Evolutionary conservation across 2,888 invertebrate species (phyloP), one percentile per base, ranked within the genome.

Genomic region (Boloria selene): DNA sequence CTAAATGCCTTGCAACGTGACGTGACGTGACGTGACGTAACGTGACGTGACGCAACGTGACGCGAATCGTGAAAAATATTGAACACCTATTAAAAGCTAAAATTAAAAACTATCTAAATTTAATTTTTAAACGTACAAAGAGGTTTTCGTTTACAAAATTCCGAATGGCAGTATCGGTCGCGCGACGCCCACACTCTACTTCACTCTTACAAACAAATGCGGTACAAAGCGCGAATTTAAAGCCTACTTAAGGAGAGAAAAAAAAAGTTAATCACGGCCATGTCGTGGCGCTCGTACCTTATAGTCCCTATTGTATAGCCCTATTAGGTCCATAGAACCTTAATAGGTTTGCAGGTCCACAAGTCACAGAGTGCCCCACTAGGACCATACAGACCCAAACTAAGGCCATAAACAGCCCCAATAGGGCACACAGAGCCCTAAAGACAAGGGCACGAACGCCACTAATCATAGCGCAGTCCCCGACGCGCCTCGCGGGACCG

Each of bases 21-120:
- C 75, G 80, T 83, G 7, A 56, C 79, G 76, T 75, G 78, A 77
- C 56, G 79, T 78, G 79, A 76, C 73, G 76, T 79, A 4, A n/a
- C 79, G 75, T 75, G 78, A 77, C 56, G 79, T 77, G 77, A 76
- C 73, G 76, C 79, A 80, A 81, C 75, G 80, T 82, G 1, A 44
- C 79, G 79, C 77, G 78, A 77, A 79, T 78, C 82, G 81, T 82
- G 83, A 84, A 86, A 84, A 86, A 81, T 87, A 86, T 88, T 88
- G 87, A 90, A 91, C 90, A 91, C 90, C 90, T 91, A 90, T 90
- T 90, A 90, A 79, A 85, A 88, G 86, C 90, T 89, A 90, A 82
- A 88, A 87, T 86, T 85, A 88, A 84, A 85, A 86, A 86, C 89
- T 90, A 90, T 85, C 89, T 89, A 90, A 81, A 74, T 80, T 81